These are phyloP conservation scores for Aspidoscelis tigris DNA, from an alignment of 2,113 vertebrate species.

Conservation along the genomic window DNA sequence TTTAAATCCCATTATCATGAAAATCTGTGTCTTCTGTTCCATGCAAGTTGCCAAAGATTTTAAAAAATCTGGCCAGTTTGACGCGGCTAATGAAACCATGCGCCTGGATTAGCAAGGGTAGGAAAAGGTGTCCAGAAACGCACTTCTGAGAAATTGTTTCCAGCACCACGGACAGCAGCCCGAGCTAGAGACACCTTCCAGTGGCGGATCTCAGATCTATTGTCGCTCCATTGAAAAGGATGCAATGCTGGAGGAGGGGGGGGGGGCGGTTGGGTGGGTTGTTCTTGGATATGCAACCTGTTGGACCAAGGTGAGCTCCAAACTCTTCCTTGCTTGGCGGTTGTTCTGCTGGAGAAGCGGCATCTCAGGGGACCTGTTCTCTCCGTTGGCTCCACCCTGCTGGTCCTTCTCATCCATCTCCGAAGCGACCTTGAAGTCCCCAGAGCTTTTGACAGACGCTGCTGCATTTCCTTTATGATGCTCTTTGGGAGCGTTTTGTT, in stretches of 20 bases:
- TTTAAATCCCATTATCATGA: background rate
- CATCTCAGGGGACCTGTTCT: background rate
- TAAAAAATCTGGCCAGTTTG: background rate
- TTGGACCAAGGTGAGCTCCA: background rate
- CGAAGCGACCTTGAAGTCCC: background rate
- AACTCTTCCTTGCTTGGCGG: background rate
- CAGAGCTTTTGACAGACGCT: background rate
- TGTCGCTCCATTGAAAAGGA: too few relatives aligned
- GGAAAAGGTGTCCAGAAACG: background rate
- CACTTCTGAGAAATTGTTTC: background rate
- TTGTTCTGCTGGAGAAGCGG: background rate
- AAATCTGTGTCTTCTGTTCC: background rate
- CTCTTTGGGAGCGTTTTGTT: background rate
- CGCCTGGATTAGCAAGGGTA: background rate
- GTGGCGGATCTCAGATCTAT: background rate
- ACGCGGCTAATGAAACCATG: background rate
- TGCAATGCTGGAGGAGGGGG: too few relatives aligned
- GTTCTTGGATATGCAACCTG: background rate
- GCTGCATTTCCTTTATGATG: background rate
- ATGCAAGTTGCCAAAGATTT: background rate
- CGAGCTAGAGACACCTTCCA: background rate
- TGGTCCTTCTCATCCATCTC: background rate
- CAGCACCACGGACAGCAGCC: conserved; percentile 36
- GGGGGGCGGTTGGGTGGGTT: background rate
- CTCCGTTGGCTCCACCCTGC: conserved; percentile 1